Conservation (phyloP, 2,113 vertebrate genomes). For the Myotis lucifugus region DNA sequence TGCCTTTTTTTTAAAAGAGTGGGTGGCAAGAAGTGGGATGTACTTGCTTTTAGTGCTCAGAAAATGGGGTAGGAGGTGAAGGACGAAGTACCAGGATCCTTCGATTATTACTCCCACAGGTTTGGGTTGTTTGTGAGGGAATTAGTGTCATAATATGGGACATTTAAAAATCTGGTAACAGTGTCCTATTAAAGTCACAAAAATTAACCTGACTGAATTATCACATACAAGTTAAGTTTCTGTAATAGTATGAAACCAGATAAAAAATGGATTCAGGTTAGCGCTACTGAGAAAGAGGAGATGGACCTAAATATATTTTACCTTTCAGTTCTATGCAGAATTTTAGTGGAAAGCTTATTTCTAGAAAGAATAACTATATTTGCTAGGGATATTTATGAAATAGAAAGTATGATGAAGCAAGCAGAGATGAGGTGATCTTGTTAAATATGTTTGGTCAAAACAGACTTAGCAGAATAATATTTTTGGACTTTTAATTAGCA, state of each 20-base stretch:
- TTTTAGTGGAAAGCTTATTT: background rate
- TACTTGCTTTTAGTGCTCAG: background rate
- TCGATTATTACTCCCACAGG: background rate
- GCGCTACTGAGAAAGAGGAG: background rate
- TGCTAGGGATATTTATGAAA: background rate
- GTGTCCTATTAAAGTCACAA: background rate
- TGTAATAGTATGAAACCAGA: background rate
- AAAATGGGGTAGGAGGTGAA: background rate
- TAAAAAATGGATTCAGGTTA: background rate
- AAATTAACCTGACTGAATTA: background rate
- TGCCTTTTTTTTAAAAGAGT: background rate
- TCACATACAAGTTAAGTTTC: background rate
- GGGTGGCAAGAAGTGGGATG: background rate
- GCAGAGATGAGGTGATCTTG: background rate
- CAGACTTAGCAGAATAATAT: background rate
- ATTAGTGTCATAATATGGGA: background rate
- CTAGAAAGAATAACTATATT: background rate
- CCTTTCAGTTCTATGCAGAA: background rate
- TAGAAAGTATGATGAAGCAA: background rate
- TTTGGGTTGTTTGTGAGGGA: background rate
- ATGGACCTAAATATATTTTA: background rate
- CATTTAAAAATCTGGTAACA: background rate
- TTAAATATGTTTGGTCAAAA: background rate
- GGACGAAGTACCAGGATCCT: rapidly evolving
- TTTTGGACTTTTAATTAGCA: background rate